Percentiles rank a stretch among this genome's conserved stretches.
Conservation (phyloP, 1,140 invertebrate genomes). For the Leptonema lineaticorne region DNA sequence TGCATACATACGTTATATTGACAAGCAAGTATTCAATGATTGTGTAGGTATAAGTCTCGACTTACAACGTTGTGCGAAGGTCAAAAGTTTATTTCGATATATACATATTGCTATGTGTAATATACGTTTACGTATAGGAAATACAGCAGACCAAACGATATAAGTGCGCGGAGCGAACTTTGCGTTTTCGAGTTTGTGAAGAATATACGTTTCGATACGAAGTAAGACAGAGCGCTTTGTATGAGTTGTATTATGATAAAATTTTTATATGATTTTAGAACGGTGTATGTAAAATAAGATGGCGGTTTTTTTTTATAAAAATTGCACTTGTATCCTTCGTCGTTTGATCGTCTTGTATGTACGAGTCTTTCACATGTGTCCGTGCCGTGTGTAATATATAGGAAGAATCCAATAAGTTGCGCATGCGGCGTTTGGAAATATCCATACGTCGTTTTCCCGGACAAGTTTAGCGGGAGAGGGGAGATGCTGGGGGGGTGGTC, state of each 20-base stretch:
- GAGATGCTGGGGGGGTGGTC: neutral
- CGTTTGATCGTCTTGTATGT: neutral
- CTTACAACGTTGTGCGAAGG: neutral
- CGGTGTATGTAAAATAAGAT: too few species aligned
- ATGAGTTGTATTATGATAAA: too few species aligned
- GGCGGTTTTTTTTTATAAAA: too few species aligned
- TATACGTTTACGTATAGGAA: neutral
- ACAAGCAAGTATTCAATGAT: neutral
- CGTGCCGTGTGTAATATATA: constrained; percentile 25
- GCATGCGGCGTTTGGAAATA: constrained; percentile 30
- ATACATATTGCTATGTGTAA: neutral
- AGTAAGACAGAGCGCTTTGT: too few species aligned
- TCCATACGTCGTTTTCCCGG: constrained; percentile 32
- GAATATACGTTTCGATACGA: too few species aligned
- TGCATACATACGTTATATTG: neutral
- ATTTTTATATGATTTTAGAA: too few species aligned
- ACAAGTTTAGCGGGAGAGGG: constrained; percentile 20
- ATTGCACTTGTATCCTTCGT: neutral
- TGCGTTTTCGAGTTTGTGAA: too few species aligned
- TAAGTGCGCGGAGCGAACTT: too few species aligned
- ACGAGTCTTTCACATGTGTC: constrained; percentile 1
- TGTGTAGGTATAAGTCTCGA: neutral
- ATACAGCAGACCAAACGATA: too few species aligned
- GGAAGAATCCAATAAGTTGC: constrained; percentile 33
- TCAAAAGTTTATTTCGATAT: constrained; percentile 3